Percentiles rank a stretch among this genome's conserved stretches.
Conservation (phyloP, 2,797 vertebrate species). For the Eospalax fontanierii region DNA sequence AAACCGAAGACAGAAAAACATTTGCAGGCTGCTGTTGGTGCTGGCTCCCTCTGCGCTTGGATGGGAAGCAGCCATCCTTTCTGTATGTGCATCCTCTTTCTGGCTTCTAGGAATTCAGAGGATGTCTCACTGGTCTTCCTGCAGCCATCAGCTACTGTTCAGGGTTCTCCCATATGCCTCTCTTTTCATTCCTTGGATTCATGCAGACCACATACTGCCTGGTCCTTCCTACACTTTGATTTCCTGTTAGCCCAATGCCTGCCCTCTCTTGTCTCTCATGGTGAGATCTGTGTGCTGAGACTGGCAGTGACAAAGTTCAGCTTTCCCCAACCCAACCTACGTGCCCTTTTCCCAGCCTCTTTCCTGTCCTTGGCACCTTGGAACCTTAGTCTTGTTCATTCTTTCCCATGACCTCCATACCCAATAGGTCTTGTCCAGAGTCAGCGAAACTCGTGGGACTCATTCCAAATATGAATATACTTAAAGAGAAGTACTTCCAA, state of each 20-base stretch:
- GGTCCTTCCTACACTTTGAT: not conserved
- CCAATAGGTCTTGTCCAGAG: not conserved
- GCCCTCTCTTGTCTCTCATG: not conserved
- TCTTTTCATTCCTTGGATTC: not conserved
- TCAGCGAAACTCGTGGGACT: not conserved
- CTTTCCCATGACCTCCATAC: not conserved
- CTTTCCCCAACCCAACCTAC: not conserved
- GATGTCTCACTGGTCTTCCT: not conserved
- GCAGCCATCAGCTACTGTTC: not conserved
- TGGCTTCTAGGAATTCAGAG: not conserved
- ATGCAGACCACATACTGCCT: not conserved
- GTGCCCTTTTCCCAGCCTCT: not conserved
- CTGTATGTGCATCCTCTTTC: not conserved
- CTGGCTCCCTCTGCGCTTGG: not conserved
- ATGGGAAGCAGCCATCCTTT: not conserved
- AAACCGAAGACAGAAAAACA: not conserved
- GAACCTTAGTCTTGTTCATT: not conserved
- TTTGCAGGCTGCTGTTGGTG: not conserved
- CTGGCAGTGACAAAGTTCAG: not conserved
- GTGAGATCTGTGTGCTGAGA: not conserved
- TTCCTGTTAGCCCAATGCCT: not conserved
- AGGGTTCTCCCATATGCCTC: not conserved
- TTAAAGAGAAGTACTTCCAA: not conserved
- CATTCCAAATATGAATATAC: not conserved
- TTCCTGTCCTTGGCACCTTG: too few relatives aligned